phyloP scores from a whole-genome alignment of 2,797 vertebrate genomes.

The Crenichthys baileyi region DNA sequence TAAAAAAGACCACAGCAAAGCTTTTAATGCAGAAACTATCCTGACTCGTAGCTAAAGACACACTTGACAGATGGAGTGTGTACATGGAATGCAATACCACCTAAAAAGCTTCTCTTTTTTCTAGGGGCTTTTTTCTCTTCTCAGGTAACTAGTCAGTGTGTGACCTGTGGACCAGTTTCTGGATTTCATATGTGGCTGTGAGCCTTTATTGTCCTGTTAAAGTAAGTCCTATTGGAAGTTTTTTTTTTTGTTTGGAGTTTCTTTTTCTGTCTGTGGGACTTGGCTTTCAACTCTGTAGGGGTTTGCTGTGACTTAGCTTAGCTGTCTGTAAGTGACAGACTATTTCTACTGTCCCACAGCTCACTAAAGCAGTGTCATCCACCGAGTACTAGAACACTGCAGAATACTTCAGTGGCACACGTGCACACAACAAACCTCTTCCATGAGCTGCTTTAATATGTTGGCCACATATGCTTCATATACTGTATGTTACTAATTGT shows the following conservation, averaged over 20 bases:
- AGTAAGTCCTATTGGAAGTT: constrained; percentile 32
- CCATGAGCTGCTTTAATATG: not conserved
- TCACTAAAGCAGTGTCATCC: constrained; percentile 47
- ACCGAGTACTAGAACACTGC: constrained; percentile 27
- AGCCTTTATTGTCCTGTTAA: constrained; percentile 45
- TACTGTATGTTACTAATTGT: not conserved
- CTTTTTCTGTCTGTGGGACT: too few relatives aligned
- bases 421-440: constrained; percentile 31
- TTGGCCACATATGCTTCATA: not conserved
- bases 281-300: not conserved
- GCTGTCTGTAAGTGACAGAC: constrained; percentile 50
- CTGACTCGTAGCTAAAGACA: constrained; percentile 61
- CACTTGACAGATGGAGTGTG: constrained; percentile 53
- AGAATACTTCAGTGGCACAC: constrained; percentile 42
- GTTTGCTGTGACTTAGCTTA: constrained; percentile 54
- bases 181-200: constrained; percentile 30
- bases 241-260: constrained; percentile 9
- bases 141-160: constrained; percentile 34
- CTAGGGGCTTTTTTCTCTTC: constrained; percentile 33
- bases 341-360: constrained; percentile 41
- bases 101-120: constrained; percentile 44
- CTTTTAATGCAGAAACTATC: constrained; percentile 65
- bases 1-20: constrained; percentile 55
- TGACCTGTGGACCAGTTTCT: constrained; percentile 44
- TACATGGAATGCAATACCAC: constrained; percentile 30